phyloP scores from a whole-genome alignment of 1,140 invertebrate species.

The Pomacea maculata region DNA sequence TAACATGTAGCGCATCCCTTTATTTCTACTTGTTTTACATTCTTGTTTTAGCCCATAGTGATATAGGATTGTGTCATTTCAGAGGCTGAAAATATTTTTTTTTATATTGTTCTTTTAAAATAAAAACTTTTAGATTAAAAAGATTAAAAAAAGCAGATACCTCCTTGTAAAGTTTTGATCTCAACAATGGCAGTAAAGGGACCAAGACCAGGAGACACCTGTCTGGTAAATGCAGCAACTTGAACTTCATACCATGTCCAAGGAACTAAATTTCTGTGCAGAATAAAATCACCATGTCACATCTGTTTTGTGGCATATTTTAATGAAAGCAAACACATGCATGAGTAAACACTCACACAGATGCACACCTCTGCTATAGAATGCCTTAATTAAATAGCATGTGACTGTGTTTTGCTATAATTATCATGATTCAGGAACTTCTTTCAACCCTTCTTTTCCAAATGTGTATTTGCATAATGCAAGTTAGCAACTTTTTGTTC shows the following conservation, averaged over 20 bases:
- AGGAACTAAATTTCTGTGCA: constrained; percentile 26
- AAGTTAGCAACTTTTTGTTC: no score
- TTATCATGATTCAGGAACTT: no score
- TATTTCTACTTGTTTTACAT: not conserved
- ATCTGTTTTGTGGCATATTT: no score
- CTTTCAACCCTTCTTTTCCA: no score
- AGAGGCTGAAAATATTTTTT: not conserved
- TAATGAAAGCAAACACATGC: no score
- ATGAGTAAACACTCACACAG: no score
- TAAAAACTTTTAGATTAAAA: not conserved
- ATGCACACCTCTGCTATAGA: no score
- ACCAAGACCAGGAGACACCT: constrained; percentile 36
- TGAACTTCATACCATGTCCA: constrained; percentile 44
- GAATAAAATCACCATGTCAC: no score
- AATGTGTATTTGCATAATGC: no score
- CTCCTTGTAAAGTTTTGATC: constrained; percentile 38
- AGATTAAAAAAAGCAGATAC: constrained; percentile 24
- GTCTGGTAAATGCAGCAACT: constrained; percentile 38
- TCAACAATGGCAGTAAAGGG: constrained; percentile 31
- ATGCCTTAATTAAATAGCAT: no score
- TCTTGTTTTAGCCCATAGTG: not conserved
- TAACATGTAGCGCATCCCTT: not conserved
- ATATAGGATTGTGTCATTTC: not conserved
- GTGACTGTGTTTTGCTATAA: no score
- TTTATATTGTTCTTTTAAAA: not conserved